A percentile compares a stretch with the other conserved stretches of the same genome.
These are phyloP conservation scores for Chymomyza caudatula DNA, from an alignment of 2,888 invertebrate genomes.

Conservation along the genomic window DNA sequence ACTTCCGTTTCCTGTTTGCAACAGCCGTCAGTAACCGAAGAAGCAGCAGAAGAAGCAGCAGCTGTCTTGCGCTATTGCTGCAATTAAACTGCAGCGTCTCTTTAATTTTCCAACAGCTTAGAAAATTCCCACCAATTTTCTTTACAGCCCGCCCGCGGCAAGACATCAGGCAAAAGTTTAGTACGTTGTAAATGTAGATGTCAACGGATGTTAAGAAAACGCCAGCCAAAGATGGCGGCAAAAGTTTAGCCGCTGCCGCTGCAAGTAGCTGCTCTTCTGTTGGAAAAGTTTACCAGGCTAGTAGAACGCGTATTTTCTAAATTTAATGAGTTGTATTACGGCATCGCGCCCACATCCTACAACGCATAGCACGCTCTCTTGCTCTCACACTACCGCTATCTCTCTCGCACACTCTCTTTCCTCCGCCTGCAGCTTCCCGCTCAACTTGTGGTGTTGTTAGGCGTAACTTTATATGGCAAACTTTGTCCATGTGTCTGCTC, in stretches of 20 bases:
- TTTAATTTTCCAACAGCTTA: conserved; percentile 7
- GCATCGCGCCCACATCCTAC: conserved; percentile 1
- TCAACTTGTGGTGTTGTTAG: conserved; percentile 55
- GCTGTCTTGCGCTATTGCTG: conserved; percentile 14
- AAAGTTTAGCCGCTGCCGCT: conserved; percentile 4
- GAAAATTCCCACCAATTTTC: neutral
- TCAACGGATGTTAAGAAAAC: conserved; percentile 59
- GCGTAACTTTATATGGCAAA: conserved; percentile 61
- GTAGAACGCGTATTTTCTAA: conserved; percentile 58
- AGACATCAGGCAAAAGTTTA: conserved; percentile 39
- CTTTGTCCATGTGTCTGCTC: conserved; percentile 50
- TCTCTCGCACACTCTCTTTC: neutral
- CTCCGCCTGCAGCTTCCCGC: neutral
- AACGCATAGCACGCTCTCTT: conserved; percentile 6
- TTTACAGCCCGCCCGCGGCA: conserved; percentile 12
- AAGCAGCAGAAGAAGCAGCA: neutral
- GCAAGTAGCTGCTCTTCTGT: neutral
- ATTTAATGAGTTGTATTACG: conserved; percentile 69
- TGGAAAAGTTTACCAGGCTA: conserved; percentile 18
- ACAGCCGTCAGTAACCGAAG: neutral
- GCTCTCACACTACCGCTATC: no score
- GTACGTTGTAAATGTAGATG: conserved; percentile 61
- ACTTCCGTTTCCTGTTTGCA: conserved; percentile 48
- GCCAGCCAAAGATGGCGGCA: conserved; percentile 30
- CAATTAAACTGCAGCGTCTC: conserved; percentile 49